These are phyloP conservation scores for Drosophila mettleri DNA, from an alignment of 2,888 invertebrate genomes.

Conservation along the genomic window DNA sequence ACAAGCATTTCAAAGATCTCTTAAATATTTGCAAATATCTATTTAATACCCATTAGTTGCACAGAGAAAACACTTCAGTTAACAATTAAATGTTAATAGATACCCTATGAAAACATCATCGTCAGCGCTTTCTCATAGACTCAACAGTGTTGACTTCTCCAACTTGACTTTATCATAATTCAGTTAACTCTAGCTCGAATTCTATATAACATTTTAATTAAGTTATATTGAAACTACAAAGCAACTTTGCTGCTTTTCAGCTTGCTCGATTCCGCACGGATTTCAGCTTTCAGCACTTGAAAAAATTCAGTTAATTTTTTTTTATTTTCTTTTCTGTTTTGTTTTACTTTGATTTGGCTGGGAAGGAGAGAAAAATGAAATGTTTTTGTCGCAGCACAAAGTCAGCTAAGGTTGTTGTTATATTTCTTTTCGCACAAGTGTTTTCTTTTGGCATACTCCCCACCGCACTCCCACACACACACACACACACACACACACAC, in stretches of 20 bases:
- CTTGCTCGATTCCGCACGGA: constrained; percentile 30
- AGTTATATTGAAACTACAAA: constrained; percentile 6
- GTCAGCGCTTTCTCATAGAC: no score
- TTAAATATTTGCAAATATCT: no score
- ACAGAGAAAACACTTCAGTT: no score
- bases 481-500: neutral
- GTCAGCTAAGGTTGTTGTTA: constrained; percentile 41
- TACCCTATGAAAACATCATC: neutral
- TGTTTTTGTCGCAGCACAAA: constrained; percentile 69
- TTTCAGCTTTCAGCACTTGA: constrained; percentile 38
- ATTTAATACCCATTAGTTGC: no score
- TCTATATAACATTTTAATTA: constrained; percentile 11
- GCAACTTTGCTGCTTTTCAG: neutral
- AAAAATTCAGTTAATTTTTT: constrained; percentile 36
- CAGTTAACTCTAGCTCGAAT: neutral
- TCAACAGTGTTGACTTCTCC: neutral
- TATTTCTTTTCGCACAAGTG: constrained; percentile 64
- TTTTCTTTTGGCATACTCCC: constrained; percentile 46
- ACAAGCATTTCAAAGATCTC: no score
- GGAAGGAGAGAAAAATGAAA: constrained; percentile 44
- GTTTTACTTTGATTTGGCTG: constrained; percentile 46
- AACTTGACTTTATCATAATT: neutral
- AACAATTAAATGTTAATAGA: neutral
- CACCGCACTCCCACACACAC: neutral
- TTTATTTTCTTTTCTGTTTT: constrained; percentile 7